phyloP scores from a whole-genome alignment of 2,113 vertebrate species.

The Mesoclemmys tuberculata region DNA sequence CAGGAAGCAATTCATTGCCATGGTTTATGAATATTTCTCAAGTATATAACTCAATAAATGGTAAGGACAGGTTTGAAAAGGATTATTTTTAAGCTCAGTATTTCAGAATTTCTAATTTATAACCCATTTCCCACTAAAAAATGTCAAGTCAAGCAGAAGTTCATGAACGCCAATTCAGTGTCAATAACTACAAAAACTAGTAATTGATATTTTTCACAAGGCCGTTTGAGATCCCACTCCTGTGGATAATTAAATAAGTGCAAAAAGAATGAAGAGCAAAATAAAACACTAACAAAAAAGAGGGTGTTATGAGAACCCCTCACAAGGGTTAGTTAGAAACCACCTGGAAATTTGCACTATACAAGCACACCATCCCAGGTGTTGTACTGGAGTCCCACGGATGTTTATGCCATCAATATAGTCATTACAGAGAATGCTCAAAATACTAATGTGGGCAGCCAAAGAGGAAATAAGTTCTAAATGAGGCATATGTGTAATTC shows the following conservation, averaged over 20 bases:
- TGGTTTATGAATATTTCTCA: background rate
- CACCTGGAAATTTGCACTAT: constrained; percentile 31
- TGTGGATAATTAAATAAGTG: background rate
- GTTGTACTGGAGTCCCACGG: background rate
- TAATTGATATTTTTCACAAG: constrained; percentile 57
- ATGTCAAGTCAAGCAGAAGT: constrained; percentile 11
- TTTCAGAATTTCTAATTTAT: constrained; percentile 31
- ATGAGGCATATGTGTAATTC: background rate
- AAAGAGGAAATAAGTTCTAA: background rate
- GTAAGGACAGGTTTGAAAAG: background rate
- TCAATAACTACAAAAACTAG: constrained; percentile 42
- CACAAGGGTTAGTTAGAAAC: background rate
- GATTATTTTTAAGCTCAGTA: constrained; percentile 1
- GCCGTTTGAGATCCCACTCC: background rate
- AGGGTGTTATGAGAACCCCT: too few species aligned
- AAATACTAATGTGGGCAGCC: background rate
- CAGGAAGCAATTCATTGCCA: background rate
- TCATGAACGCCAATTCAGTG: constrained; percentile 53
- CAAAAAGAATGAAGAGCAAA: background rate
- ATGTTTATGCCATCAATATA: background rate
- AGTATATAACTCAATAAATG: background rate
- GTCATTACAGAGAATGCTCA: background rate
- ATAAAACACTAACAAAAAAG: background rate
- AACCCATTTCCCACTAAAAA: constrained; percentile 43
- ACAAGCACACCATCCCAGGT: background rate